phyloP scores from a whole-genome alignment of 2,888 invertebrate genomes.

The Ecdyonurus torrentis region DNA sequence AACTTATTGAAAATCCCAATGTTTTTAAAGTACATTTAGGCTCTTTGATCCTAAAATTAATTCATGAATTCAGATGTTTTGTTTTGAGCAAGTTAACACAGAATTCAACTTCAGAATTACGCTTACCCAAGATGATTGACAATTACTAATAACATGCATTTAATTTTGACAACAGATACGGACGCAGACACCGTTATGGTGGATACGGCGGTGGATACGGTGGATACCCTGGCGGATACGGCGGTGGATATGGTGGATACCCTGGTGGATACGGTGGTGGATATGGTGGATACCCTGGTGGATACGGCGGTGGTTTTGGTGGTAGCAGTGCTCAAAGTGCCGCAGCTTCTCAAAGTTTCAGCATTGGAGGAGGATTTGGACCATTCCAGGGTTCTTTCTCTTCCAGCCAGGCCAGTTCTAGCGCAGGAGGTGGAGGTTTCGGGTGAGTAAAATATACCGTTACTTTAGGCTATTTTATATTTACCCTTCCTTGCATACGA shows the following conservation, averaged over 20 bases:
- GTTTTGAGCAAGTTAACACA: too few relatives aligned
- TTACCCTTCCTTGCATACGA: too few relatives aligned
- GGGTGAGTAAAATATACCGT: too few relatives aligned
- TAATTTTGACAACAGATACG: too few relatives aligned
- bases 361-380: neutral
- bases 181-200: neutral
- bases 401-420: neutral
- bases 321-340: neutral
- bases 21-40: too few relatives aligned
- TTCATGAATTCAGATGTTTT: too few relatives aligned
- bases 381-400: neutral
- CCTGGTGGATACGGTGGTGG: neutral
- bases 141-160: too few relatives aligned
- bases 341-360: neutral
- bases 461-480: too few relatives aligned
- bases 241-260: constrained; percentile 1
- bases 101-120: too few relatives aligned
- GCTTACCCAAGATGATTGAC: too few relatives aligned
- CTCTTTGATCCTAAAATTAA: too few relatives aligned
- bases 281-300: neutral
- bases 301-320: neutral
- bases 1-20: too few relatives aligned
- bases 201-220: neutral
- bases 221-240: neutral
- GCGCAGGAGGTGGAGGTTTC: neutral